Conservation (phyloP, 2,888 invertebrate genomes). For the Sericinus montela region DNA sequence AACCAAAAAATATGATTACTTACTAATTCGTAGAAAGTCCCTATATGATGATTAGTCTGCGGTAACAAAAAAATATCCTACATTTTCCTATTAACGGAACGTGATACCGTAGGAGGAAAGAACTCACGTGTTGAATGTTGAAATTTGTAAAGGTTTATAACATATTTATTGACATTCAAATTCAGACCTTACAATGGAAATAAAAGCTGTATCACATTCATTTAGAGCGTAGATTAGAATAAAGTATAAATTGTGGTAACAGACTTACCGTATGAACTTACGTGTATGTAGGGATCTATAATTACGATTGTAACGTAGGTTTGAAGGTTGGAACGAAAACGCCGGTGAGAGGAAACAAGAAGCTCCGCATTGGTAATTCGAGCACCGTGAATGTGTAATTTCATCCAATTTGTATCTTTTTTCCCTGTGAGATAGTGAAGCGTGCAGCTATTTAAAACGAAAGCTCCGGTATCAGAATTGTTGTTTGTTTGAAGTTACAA, state of each 20-base stretch:
- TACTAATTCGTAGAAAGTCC: neutral
- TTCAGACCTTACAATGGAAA: neutral
- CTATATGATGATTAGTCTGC: slow-evolving; percentile 8
- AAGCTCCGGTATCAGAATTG: neutral
- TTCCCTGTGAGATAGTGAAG: slow-evolving; percentile 25
- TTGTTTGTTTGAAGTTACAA: neutral
- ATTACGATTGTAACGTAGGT: slow-evolving; percentile 27
- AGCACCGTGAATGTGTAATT: slow-evolving; percentile 57
- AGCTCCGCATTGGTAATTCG: slow-evolving; percentile 42
- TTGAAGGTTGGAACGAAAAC: slow-evolving; percentile 40
- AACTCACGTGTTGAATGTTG: slow-evolving; percentile 11
- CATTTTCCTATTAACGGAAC: slow-evolving; percentile 16
- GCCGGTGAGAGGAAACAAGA: slow-evolving; percentile 45
- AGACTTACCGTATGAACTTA: neutral
- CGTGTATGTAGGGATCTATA: slow-evolving; percentile 16
- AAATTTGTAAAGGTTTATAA: slow-evolving; percentile 8
- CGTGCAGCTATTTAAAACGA: slow-evolving; percentile 27
- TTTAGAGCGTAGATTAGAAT: neutral
- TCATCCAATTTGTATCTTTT: slow-evolving; percentile 55
- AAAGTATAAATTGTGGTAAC: neutral
- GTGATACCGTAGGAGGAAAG: slow-evolving; percentile 4
- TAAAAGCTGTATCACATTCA: slow-evolving; percentile 2
- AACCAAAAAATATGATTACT: slow-evolving; percentile 1
- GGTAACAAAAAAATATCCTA: slow-evolving; percentile 1
- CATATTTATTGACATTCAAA: neutral